Base-by-base conservation (phyloP, 2,113 vertebrate species). In the Passerina amoena region DNA sequence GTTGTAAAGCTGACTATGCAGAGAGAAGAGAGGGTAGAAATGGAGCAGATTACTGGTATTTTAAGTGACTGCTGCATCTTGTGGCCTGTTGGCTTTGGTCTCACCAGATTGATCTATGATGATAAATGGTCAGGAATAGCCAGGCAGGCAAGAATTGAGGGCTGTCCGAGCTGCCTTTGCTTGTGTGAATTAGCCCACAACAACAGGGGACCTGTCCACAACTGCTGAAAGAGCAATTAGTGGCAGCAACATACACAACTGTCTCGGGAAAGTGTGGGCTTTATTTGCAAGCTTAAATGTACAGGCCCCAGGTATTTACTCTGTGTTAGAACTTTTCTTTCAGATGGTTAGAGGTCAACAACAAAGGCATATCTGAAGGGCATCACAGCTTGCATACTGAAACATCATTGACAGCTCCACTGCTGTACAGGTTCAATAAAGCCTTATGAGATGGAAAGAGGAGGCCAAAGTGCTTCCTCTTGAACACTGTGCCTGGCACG, bases 141-240 rank as follows among this genome's bases (percentile, higher is more conserved):
- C 80, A 78, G 82, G 37, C 56, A 85, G 93, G 80, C 95, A 59
- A 86, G 84, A 91, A 48, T 78, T 2, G 13, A 91, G 77, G 65
- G 60, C 84, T 96, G 97, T 97, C 95, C n/a, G 15, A 96, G 96
- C 94, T 96, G 92, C 88, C 91, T 59, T 86, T 87, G 94, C 96
- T 97, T 91, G 92, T 95, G 96, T 98, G 97, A 97, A 98, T 96
- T 66, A 84, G 93, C 91, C 95, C 86, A 63, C 17, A 53, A 87
- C 86, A 86, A 54, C 30, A 27, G 72, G 66, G 80, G 86, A 83
- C 60, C 68, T 88, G 81, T 93, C 91, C 83, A 42, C 84, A 91
- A 38, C 57, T 69, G 85, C 76, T 94, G 82, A 87, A 96, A 92
- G 96, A 97, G 96, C 97, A 97, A 95, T 97, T 97, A 98, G 89